These are phyloP conservation scores for Mobula birostris DNA, from an alignment of 2,113 vertebrate genomes.

Conservation along the genomic window DNA sequence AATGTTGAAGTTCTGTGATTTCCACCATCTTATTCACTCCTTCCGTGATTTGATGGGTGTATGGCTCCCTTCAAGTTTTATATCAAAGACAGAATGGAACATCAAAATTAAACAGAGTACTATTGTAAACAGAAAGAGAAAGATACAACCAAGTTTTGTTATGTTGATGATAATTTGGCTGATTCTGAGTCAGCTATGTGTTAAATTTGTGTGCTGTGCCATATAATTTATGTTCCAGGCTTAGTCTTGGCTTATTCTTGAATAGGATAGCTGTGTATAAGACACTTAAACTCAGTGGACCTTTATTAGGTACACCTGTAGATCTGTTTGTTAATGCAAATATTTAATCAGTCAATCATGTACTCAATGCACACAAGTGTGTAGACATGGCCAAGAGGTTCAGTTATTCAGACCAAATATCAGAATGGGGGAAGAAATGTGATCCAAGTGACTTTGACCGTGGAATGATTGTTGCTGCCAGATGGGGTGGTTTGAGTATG, in stretches of 20 bases:
- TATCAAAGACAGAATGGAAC: neutral
- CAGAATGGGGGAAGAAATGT: too few relatives aligned
- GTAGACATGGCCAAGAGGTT: too few relatives aligned
- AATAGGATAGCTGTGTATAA: neutral
- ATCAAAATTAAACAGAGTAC: neutral
- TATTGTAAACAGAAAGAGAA: neutral
- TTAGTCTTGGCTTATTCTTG: neutral
- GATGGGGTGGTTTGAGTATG: too few relatives aligned
- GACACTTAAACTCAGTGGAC: too few relatives aligned
- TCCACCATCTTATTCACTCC: neutral
- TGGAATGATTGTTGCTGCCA: too few relatives aligned
- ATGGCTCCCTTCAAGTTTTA: neutral
- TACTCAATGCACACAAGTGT: too few relatives aligned
- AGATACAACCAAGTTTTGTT: neutral
- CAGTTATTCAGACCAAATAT: too few relatives aligned
- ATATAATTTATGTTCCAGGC: neutral
- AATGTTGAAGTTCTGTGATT: neutral
- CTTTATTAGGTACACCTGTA: too few relatives aligned
- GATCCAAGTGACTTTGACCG: too few relatives aligned
- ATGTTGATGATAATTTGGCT: neutral
- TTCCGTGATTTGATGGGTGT: neutral
- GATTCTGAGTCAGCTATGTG: neutral
- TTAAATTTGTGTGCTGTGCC: neutral
- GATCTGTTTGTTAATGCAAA: too few relatives aligned
- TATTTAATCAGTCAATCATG: too few relatives aligned